These are phyloP conservation scores for Crossaster papposus DNA, from an alignment of 53 echinoderm and acorn worm species.

Conservation along the genomic window DNA sequence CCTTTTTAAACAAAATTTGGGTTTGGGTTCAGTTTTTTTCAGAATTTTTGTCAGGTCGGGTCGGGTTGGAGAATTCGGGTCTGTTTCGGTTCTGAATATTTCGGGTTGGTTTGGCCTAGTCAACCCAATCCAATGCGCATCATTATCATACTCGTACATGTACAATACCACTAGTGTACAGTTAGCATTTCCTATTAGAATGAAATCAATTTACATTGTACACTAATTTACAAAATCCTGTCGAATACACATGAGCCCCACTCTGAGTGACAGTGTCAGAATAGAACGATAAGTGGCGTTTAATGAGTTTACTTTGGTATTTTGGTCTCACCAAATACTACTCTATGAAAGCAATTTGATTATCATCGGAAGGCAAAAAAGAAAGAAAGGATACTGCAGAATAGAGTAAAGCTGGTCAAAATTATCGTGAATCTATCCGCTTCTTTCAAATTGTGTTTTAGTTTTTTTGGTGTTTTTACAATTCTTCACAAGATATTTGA, in stretches of 20 bases:
- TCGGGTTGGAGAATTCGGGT: no score
- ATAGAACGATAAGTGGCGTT: background rate
- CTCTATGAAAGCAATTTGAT: background rate
- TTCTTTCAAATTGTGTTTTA: background rate
- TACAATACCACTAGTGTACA: no score
- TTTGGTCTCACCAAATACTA: background rate
- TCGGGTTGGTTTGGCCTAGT: no score
- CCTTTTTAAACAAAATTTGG: no score
- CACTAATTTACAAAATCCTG: background rate
- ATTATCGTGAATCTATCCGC: background rate
- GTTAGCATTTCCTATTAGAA: background rate
- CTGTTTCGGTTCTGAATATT: no score
- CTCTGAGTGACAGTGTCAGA: background rate
- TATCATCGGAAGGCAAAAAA: background rate
- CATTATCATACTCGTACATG: no score
- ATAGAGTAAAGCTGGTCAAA: background rate
- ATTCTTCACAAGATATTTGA: no score
- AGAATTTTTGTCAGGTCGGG: no score
- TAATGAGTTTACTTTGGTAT: constrained; percentile 14
- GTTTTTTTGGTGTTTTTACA: no score
- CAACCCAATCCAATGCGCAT: no score
- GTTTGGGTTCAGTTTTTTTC: no score
- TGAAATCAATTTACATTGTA: background rate
- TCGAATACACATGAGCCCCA: background rate
- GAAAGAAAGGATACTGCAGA: background rate